Percentiles rank a stretch among this genome's conserved stretches.
phyloP scores from a whole-genome alignment of 2,888 invertebrate genomes.

The Acronicta leporina region DNA sequence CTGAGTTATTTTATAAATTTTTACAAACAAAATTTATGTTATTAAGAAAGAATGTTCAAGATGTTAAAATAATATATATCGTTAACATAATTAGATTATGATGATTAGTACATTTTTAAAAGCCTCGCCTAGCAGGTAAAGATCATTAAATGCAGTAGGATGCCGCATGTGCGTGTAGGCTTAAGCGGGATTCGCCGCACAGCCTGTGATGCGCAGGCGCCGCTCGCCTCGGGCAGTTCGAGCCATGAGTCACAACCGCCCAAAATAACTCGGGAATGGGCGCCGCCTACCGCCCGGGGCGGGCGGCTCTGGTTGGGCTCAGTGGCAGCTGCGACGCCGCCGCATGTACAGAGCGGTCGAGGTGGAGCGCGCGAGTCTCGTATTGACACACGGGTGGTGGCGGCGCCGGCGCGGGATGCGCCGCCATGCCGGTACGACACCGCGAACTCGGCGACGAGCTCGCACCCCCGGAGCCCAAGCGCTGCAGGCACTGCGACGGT shows the following conservation, averaged over 20 bases:
- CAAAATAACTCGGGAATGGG: constrained; percentile 85
- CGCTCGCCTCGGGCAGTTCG: constrained; percentile 75
- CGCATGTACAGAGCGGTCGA: constrained; percentile 84
- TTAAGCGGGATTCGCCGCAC: constrained; percentile 66
- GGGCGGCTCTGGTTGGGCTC: constrained; percentile 82
- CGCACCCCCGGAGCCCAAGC: constrained; percentile 94
- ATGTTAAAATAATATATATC: too few relatives aligned
- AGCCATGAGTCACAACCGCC: constrained; percentile 85
- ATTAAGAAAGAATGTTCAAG: too few relatives aligned
- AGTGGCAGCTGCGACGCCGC: constrained; percentile 87
- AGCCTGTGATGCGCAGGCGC: constrained; percentile 85
- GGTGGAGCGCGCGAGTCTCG: constrained; percentile 76
- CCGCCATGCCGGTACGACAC: constrained; percentile 89
- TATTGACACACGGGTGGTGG: constrained; percentile 79
- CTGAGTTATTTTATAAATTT: too few relatives aligned
- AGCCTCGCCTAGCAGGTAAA: not conserved
- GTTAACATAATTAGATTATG: too few relatives aligned
- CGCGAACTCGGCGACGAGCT: constrained; percentile 89
- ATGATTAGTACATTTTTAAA: not conserved
- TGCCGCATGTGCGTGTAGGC: constrained; percentile 59
- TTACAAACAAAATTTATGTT: too few relatives aligned
- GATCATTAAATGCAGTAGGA: constrained; percentile 9
- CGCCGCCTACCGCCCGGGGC: constrained; percentile 88
- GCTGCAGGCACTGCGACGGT: constrained; percentile 98
- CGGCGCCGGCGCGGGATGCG: constrained; percentile 88